Conservation (phyloP, 2,797 vertebrate genomes). For the Rhadinocentrus ornatus region DNA sequence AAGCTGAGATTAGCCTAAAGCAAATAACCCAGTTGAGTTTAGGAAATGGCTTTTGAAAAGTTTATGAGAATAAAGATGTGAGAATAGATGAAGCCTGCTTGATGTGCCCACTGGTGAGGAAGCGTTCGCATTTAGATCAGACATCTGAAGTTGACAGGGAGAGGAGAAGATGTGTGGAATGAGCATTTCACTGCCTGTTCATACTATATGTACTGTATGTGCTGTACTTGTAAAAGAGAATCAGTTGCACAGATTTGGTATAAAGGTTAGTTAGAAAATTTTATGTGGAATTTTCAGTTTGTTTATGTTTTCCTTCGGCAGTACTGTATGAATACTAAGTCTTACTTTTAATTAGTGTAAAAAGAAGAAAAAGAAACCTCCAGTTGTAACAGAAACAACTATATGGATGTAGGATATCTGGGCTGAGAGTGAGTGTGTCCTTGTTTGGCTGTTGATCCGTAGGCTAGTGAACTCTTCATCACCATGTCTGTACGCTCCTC, state of each 20-base stretch:
- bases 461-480: slow-evolving; percentile 60
- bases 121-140: slow-evolving; percentile 25
- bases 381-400: slow-evolving; percentile 57
- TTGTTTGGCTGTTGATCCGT: slow-evolving; percentile 51
- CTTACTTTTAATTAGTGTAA: slow-evolving; percentile 69
- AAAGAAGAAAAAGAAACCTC: slow-evolving; percentile 58
- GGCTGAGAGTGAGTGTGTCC: slow-evolving; percentile 47
- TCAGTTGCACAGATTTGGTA: slow-evolving; percentile 59
- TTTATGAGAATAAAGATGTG: slow-evolving; percentile 31
- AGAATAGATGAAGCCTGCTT: slow-evolving; percentile 25
- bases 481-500: slow-evolving; percentile 45
- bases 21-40: slow-evolving; percentile 30
- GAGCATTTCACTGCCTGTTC: slow-evolving; percentile 84
- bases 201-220: slow-evolving; percentile 67
- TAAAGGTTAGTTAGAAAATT: slow-evolving; percentile 62
- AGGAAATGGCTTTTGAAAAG: slow-evolving; percentile 32
- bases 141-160: slow-evolving; percentile 24
- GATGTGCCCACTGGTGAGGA: slow-evolving; percentile 23
- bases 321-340: slow-evolving; percentile 70
- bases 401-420: slow-evolving; percentile 56
- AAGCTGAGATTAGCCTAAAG: slow-evolving; percentile 14
- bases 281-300: slow-evolving; percentile 45
- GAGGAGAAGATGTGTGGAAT: slow-evolving; percentile 42
- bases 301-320: slow-evolving; percentile 47
- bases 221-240: slow-evolving; percentile 63